A percentile compares a stretch with the other conserved stretches of the same genome.
Evolutionary conservation across 1,140 invertebrate species (phyloP).

Genomic region (Drosophila ambigua): DNA sequence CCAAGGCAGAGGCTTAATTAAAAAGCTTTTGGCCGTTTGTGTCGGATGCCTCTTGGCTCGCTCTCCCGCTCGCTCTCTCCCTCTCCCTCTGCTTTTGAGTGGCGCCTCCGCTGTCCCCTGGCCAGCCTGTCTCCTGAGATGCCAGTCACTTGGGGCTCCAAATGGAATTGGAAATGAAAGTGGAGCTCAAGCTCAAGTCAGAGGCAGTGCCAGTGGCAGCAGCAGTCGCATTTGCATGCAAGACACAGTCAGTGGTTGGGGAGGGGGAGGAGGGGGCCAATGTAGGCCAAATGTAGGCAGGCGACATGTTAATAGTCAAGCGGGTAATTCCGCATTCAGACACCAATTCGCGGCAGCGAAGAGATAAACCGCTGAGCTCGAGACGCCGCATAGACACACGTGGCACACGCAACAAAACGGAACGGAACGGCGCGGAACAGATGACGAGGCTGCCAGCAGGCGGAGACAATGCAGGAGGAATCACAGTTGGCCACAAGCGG

Average conservation of each 20-base stretch:
- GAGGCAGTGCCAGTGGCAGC: background rate
- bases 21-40: slow-evolving; percentile 66
- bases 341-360: slow-evolving; percentile 18
- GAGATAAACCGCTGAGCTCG: slow-evolving; percentile 4
- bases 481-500: slow-evolving; percentile 75
- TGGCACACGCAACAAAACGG: slow-evolving; percentile 39
- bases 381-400: slow-evolving; percentile 44
- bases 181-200: no score
- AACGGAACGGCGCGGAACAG: slow-evolving; percentile 21
- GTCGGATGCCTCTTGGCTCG: slow-evolving; percentile 8
- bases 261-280: slow-evolving; percentile 10
- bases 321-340: slow-evolving; percentile 69
- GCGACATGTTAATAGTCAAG: slow-evolving; percentile 65
- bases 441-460: slow-evolving; percentile 36
- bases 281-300: slow-evolving; percentile 57
- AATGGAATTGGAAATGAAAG: slow-evolving; percentile 14
- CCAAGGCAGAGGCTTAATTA: slow-evolving; percentile 67
- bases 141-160: no score
- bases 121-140: no score
- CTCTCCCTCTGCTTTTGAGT: background rate
- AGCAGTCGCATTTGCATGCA: slow-evolving; percentile 52
- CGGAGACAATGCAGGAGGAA: slow-evolving; percentile 39
- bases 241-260: background rate
- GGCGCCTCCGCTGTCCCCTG: no score
- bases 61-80: background rate